These are phyloP conservation scores for Lamellibrachia satsuma DNA, from an alignment of 2,888 invertebrate species.

Conservation along the genomic window DNA sequence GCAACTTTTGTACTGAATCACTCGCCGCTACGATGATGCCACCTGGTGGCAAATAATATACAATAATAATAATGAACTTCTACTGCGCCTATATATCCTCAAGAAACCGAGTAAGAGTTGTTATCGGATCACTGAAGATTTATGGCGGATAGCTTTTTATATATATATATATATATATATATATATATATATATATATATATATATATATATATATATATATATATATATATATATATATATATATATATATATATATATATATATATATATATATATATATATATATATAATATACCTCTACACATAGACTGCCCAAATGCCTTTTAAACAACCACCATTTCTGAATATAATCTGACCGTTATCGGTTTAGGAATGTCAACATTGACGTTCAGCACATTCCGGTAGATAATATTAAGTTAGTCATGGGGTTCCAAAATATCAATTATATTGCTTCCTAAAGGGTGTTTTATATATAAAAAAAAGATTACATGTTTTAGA, in stretches of 20 bases:
- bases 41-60: not conserved
- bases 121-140: no score
- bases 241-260: slow-evolving; percentile 19
- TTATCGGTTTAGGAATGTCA: no score
- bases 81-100: not conserved
- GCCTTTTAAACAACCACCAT: no score
- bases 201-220: slow-evolving; percentile 19
- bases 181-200: slow-evolving; percentile 19
- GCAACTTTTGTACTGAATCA: not conserved
- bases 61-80: not conserved
- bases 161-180: slow-evolving; percentile 18
- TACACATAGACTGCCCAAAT: no score
- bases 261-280: slow-evolving; percentile 19
- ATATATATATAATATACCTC: not conserved
- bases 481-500: no score
- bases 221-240: slow-evolving; percentile 18
- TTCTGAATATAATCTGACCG: no score
- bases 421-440: no score
- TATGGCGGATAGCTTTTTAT: not conserved
- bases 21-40: slow-evolving; percentile 14
- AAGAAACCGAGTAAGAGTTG: not conserved
- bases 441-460: no score
- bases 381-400: no score
- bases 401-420: no score
- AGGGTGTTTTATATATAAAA: no score